Conservation (phyloP, 92 coral and sea anemone genomes). For the Epizoanthus scotinus region DNA sequence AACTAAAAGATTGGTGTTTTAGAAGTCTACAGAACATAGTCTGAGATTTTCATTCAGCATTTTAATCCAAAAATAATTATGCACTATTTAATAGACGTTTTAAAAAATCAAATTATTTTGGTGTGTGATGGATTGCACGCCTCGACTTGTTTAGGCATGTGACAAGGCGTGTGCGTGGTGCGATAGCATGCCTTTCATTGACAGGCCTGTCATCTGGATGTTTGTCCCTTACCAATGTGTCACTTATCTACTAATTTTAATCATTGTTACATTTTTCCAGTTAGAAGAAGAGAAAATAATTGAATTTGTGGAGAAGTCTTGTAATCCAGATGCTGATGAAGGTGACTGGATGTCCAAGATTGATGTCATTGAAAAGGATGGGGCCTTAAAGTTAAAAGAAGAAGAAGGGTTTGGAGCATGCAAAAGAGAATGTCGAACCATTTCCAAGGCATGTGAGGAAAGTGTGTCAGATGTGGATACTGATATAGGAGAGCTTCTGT, state of each 20-base stretch:
- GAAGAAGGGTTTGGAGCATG: slow-evolving; percentile 78
- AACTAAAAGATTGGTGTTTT: too few relatives aligned
- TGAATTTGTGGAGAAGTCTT: slow-evolving; percentile 88
- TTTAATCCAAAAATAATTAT: too few relatives aligned
- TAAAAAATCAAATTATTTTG: too few relatives aligned
- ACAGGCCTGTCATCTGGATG: too few relatives aligned
- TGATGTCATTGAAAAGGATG: slow-evolving; percentile 72
- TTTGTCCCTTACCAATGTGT: too few relatives aligned
- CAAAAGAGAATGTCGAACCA: slow-evolving; percentile 86
- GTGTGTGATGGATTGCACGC: too few relatives aligned
- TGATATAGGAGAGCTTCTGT: slow-evolving; percentile 92
- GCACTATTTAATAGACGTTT: too few relatives aligned
- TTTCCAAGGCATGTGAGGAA: slow-evolving; percentile 97
- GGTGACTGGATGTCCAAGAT: slow-evolving; percentile 97
- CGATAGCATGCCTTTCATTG: too few relatives aligned
- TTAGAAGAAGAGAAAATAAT: slow-evolving; percentile 89
- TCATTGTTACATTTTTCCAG: slow-evolving; percentile 42
- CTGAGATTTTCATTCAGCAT: too few relatives aligned
- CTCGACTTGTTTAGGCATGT: too few relatives aligned
- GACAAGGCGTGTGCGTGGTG: too few relatives aligned
- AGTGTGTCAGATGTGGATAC: slow-evolving; percentile 89
- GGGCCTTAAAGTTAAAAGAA: slow-evolving; percentile 68
- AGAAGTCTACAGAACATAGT: too few relatives aligned
- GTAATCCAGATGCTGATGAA: slow-evolving; percentile 91
- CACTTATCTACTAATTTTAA: background rate